Evolutionary conservation across 2,113 vertebrate species (phyloP), one percentile per base, ranked within the genome.

Genomic region (Uropsilus gracilis): DNA sequence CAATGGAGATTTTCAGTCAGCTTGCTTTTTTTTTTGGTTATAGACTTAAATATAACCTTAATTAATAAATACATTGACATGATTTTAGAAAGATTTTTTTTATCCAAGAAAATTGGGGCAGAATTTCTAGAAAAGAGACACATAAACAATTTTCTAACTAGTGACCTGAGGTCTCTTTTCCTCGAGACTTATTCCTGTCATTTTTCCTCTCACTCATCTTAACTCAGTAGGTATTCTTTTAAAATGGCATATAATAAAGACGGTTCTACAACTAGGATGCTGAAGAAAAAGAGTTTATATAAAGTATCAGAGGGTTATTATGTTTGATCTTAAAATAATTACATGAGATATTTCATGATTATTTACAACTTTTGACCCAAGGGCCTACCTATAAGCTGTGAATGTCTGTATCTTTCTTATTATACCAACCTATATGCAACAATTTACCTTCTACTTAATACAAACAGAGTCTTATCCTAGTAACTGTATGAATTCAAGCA

Each of bases 311-410:
- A 95, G 93, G 63, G 77, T 64, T 69, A 76, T 72, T 94, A 72
- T 89, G 32, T 50, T 69, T 17, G 61, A 94, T 96, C 95, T 89
- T 95, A 95, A 97, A 97, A 92, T 96, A 96, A 98, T 92, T 91
- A 82, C 83, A 89, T 94, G 96, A 97, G 96, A 94, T 24, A 92
- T 96, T 96, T 97, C 85, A 76, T 22, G 93, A 92, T 93, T 97
- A 98, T 97, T 98, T 98, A 98, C 96, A 98, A 85, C 85, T 96
- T 97, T 87, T 97, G 94, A 98, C 6, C 17, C 94, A 96, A 97
- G 91, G 34, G 94, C 71, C 92, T 96, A 96, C 6, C 84, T 94
- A 96, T 57, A 39, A 95, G 39, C 76, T 96, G 80, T 73, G 92
- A 95, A 89, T 87, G 3, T 83, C 90, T 84, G 61, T 80, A 86